These are phyloP conservation scores for Carapus acus DNA, from an alignment of 2,797 vertebrate genomes.

Conservation along the genomic window DNA sequence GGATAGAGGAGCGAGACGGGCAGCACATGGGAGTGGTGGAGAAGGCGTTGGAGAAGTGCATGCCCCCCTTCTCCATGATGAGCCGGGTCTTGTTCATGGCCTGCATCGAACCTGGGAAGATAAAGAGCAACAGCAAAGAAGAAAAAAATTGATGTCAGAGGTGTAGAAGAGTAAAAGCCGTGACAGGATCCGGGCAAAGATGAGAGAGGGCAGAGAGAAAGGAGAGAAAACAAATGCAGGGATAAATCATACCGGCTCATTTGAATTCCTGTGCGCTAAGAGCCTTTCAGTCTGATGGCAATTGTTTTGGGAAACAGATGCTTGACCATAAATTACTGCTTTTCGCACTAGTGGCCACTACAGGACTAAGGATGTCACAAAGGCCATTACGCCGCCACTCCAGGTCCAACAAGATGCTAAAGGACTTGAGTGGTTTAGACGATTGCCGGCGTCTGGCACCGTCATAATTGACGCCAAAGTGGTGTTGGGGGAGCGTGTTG, in stretches of 20 bases:
- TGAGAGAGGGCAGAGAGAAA: conserved; percentile 19
- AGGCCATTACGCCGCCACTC: conserved; percentile 71
- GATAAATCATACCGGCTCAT: conserved; percentile 57
- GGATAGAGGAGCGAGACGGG: conserved; percentile 91
- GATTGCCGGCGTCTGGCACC: conserved; percentile 67
- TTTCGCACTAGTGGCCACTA: conserved; percentile 65
- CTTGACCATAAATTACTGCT: conserved; percentile 74
- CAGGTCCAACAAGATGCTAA: conserved; percentile 64
- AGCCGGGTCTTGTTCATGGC: conserved; percentile 77
- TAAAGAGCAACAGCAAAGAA: conserved; percentile 11
- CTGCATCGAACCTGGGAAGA: conserved; percentile 77
- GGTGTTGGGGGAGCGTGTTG: conserved; percentile 51
- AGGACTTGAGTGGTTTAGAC: conserved; percentile 65
- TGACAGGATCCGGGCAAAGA: background rate
- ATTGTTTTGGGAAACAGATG: conserved; percentile 76
- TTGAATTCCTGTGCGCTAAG: conserved; percentile 57
- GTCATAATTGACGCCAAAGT: conserved; percentile 63
- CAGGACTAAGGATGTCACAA: conserved; percentile 69
- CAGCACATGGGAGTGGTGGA: conserved; percentile 98
- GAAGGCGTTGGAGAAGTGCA: conserved; percentile 93
- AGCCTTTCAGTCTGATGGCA: conserved; percentile 60
- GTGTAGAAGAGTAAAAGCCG: conserved; percentile 19
- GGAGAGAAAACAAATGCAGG: conserved; percentile 32
- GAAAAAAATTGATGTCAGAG: conserved; percentile 9
- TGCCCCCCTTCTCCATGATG: conserved; percentile 83